Evolutionary conservation across 2,888 invertebrate species (phyloP), one percentile per base, ranked within the genome.

Genomic region (Eilema sororculum): DNA sequence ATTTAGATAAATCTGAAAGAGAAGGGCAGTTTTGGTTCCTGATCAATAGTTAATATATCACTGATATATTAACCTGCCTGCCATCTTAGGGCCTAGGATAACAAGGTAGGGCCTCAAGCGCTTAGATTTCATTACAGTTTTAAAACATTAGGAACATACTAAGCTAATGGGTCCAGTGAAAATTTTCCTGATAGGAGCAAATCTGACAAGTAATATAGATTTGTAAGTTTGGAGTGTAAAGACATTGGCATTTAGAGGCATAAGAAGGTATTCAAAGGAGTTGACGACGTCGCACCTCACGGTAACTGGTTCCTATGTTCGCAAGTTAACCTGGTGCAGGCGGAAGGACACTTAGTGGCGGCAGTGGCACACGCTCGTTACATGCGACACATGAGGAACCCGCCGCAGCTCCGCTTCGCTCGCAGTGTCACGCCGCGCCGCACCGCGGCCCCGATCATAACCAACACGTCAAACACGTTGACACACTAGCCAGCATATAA

Each of bases 401-500:
- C 64, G 72, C 69, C 71, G 68, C 65, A 62, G 37, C 65, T 64
- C 75, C 73, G 68, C 71, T 75, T 37, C 71, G 74, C 74, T 75
- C 77, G 65, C 77, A 80, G 41, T 67, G 68, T 72, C 76, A 73
- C 81, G 83, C 81, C 82, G 82, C 77, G 71, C 77, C 59, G 67
- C 74, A 73, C 78, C 80, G 82, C 78, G 79, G 68, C 77, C 69
- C 72, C 72, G 73, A 76, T 82, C 83, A 81, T 88, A 88, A 86
- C 87, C 88, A 88, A 90, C 83, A 86, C 85, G 86, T 85, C 84
- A 86, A 87, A 86, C 89, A 91, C 90, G 91, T 89, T 91, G 90
- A 90, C 90, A 87, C 67, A 67, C 67, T 77, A 79, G 71, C 80
- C 77, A 77, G 76, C 66, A 79, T 75, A 71, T 78, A 78, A 81